phyloP scores from a whole-genome alignment of 35 echinoderm and acorn worm genomes.

The Ophiothrix spiculata region DNA sequence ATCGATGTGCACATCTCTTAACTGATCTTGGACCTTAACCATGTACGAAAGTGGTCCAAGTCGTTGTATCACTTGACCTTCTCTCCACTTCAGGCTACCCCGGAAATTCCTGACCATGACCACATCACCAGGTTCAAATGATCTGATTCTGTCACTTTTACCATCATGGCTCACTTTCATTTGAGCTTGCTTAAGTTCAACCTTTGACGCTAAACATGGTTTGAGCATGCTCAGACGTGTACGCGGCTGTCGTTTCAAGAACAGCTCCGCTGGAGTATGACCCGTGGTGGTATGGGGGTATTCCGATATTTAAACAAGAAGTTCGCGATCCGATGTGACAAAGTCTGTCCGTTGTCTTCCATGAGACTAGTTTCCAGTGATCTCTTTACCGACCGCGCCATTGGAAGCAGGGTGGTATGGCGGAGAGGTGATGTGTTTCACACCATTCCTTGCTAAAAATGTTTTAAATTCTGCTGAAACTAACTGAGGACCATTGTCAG shows the following conservation, averaged over 20 bases:
- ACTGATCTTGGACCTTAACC: neutral
- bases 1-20: neutral
- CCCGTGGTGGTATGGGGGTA: conserved; percentile 38
- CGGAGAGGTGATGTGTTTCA: neutral
- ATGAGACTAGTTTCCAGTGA: no score
- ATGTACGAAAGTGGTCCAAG: neutral
- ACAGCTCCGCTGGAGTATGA: conserved; percentile 13
- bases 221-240: neutral
- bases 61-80: neutral
- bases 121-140: neutral
- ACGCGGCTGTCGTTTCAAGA: neutral
- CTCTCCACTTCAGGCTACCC: neutral
- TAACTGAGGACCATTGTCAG: conserved; percentile 55
- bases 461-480: conserved; percentile 41
- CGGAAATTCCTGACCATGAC: neutral
- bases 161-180: neutral
- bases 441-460: conserved; percentile 38
- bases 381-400: no score
- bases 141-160: neutral
- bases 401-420: conserved; percentile 42
- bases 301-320: conserved; percentile 34
- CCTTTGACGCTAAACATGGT: neutral
- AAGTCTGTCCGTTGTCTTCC: no score
- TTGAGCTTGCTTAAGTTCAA: neutral
- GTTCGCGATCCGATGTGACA: conserved; percentile 26